Percentiles rank a stretch among this genome's conserved stretches.
Evolutionary conservation across 2,113 vertebrate genomes (phyloP).

Genomic region (Colius striatus): DNA sequence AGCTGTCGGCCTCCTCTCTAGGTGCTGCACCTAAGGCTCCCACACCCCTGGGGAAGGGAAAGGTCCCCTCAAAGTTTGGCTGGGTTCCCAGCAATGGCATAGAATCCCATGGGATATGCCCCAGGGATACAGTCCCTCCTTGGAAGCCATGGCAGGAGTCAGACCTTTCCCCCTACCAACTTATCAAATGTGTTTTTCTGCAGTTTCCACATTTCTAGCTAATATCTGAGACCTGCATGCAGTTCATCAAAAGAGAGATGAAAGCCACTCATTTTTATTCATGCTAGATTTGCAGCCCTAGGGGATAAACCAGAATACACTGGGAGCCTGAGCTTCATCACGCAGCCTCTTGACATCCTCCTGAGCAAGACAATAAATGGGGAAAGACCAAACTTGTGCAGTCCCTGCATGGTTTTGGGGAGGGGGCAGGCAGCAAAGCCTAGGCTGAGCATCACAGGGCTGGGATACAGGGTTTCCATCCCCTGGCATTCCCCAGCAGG

Average conservation of each 20-base stretch:
- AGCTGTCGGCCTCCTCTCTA: background rate
- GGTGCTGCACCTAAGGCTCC: background rate
- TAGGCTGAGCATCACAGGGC: background rate
- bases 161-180: rapidly evolving
- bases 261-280: background rate
- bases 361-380: rapidly evolving
- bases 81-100: background rate
- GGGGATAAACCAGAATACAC: rapidly evolving
- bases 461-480: background rate
- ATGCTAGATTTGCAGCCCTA: background rate
- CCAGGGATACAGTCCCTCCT: background rate
- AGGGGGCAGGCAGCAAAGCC: background rate
- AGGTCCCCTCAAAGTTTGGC: background rate
- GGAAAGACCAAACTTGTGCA: background rate
- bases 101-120: background rate
- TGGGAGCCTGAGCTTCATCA: rapidly evolving
- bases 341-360: background rate
- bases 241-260: background rate
- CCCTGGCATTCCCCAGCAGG: rapidly evolving
- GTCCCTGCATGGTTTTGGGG: rapidly evolving
- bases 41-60: background rate
- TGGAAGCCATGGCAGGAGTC: rapidly evolving
- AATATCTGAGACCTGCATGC: rapidly evolving
- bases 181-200: background rate
- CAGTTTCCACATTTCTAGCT: background rate